Evolutionary conservation across 2,797 vertebrate species (phyloP), one percentile per base, ranked within the genome.

Genomic region (Eutrigla gurnardus): DNA sequence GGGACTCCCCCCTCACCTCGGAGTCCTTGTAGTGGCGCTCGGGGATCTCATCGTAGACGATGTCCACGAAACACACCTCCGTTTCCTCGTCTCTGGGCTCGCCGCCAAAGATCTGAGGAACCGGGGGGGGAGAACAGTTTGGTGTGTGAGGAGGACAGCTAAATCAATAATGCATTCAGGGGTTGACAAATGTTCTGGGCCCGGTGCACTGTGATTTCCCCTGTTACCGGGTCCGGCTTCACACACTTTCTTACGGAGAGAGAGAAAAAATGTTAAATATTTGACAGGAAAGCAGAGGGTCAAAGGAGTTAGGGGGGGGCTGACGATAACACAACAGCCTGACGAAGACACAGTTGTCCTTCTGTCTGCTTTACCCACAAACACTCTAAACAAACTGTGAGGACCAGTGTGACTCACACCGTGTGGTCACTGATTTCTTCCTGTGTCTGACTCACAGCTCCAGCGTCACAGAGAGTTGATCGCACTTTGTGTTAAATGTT

Each of bases 1-100:
- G 98, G 0, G 97, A 96, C 35, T 98, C 97, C 85, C 47, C 10
- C 75, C 95, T 93, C 89, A 99, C 98, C 96, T 99, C 98, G 0
- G 97, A 96, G 35, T 98, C 97, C 85, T 99, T 99, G 93, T 97
- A 99, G 89, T 99, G 97, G 68, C 98, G 97, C 86, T 99, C 98
- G 0, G 98, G 96, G 82, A 95, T 93, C 79, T 95, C 94, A 93
- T 97, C 93, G 87, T 97, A 97, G 69, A 95, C 97, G 1, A 99
- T 98, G 84, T 99, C 98, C 57, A 99, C 94, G 15, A 96, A 94
- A 84, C 97, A 98, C 59, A 99, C 96, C 90, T 99, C 97, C 9
- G 95, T 94, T 73, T 98, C 97, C 50, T 98, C 91, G 0, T 92
- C 92, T 77, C 63, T 96, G 81, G 96, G 95, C 91, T 98, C 97